Percentiles rank a stretch among this genome's conserved stretches.
Conservation (phyloP, 2,888 invertebrate species). For the Micoletzkya japonica region DNA sequence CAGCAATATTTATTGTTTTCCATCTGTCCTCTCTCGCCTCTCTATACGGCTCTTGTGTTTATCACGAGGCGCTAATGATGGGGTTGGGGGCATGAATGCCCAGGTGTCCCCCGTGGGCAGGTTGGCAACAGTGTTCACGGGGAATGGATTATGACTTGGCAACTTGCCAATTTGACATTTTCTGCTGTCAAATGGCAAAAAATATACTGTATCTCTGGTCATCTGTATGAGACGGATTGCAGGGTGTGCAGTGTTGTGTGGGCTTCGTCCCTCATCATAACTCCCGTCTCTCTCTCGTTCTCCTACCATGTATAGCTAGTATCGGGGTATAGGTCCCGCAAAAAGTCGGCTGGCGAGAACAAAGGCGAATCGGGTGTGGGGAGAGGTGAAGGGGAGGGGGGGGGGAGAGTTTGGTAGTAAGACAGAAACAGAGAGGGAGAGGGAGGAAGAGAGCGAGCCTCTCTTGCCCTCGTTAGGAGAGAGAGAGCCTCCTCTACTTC, state of each 20-base stretch:
- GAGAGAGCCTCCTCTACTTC: slow-evolving; percentile 9
- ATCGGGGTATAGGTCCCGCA: too few relatives aligned
- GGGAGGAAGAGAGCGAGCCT: slow-evolving; percentile 28
- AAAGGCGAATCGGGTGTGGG: too few relatives aligned
- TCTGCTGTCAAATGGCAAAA: background rate
- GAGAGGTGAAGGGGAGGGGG: too few relatives aligned
- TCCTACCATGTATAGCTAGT: too few relatives aligned
- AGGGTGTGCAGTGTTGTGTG: too few relatives aligned
- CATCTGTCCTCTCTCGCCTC: slow-evolving; percentile 21
- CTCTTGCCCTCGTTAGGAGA: slow-evolving; percentile 29
- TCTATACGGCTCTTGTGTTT: slow-evolving; percentile 9
- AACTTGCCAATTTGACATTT: background rate
- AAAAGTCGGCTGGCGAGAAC: too few relatives aligned
- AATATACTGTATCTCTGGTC: background rate
- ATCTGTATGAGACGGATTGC: background rate
- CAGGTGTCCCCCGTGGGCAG: too few relatives aligned
- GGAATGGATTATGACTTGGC: background rate
- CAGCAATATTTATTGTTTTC: slow-evolving; percentile 26
- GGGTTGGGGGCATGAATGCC: slow-evolving; percentile 16
- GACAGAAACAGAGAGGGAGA: slow-evolving; percentile 32
- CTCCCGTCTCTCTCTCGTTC: too few relatives aligned
- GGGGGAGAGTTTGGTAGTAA: too few relatives aligned
- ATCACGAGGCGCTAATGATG: slow-evolving; percentile 22
- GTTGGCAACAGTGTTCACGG: background rate
- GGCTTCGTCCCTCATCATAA: too few relatives aligned